Conservation (phyloP, 2,888 invertebrate species). For the Agrotis segetum region DNA sequence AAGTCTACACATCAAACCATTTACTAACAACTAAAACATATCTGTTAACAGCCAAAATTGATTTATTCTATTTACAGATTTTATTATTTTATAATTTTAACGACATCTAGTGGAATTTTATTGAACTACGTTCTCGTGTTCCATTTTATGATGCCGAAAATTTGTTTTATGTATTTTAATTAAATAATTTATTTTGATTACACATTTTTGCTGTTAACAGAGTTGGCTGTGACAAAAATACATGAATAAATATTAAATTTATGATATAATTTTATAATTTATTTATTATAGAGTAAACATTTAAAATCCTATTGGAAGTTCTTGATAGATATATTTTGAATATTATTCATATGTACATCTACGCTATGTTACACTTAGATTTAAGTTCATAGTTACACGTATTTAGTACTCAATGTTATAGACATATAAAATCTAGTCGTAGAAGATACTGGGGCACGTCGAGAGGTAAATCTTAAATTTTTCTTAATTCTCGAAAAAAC, state of each 20-base stretch:
- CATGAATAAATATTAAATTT: conserved; percentile 42
- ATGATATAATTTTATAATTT: conserved; percentile 57
- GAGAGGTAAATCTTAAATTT: conserved; percentile 45
- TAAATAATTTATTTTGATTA: background rate
- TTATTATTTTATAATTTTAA: background rate
- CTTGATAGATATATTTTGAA: conserved; percentile 55
- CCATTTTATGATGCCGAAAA: background rate
- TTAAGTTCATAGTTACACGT: conserved; percentile 36
- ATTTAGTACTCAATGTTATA: conserved; percentile 55
- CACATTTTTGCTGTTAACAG: conserved; percentile 33
- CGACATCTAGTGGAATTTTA: conserved; percentile 23
- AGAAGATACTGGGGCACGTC: conserved; percentile 68
- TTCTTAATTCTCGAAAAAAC: conserved; percentile 14
- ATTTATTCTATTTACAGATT: conserved; percentile 7
- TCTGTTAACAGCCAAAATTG: conserved; percentile 29
- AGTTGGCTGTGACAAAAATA: conserved; percentile 41
- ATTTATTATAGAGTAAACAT: conserved; percentile 51
- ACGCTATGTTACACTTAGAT: conserved; percentile 50
- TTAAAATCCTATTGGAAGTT: conserved; percentile 67
- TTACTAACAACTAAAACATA: conserved; percentile 29
- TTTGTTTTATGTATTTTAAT: background rate
- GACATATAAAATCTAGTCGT: conserved; percentile 70
- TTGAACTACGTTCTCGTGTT: background rate
- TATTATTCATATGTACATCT: conserved; percentile 54
- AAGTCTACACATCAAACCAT: conserved; percentile 57